Evolutionary conservation across 2,888 invertebrate genomes (phyloP).

Genomic region (Ochropacha duplaris): DNA sequence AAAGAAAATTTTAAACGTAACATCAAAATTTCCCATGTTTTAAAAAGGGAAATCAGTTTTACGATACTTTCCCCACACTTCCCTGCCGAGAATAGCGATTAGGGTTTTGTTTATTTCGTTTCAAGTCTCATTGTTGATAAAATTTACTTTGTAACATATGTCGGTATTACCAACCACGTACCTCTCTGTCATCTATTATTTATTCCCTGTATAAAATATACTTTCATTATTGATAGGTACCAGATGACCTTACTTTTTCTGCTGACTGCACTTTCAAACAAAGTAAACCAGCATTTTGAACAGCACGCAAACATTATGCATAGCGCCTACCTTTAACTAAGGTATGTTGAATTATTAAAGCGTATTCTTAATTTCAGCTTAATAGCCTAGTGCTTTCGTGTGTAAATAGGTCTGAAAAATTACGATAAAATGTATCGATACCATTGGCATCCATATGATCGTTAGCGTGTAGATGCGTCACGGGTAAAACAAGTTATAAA

Average conservation of each 20-base stretch:
- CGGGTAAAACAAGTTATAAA: neutral
- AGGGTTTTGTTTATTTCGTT: neutral
- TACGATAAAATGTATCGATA: neutral
- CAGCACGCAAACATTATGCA: slow-evolving; percentile 59
- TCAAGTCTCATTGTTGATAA: neutral
- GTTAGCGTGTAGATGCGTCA: neutral
- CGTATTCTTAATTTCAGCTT: too few species aligned
- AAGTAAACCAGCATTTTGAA: slow-evolving; percentile 59
- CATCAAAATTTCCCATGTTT: too few species aligned
- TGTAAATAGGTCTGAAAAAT: neutral
- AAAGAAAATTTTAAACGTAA: too few species aligned
- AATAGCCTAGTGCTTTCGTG: neutral
- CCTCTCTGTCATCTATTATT: neutral
- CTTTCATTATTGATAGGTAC: neutral
- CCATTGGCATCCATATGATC: neutral
- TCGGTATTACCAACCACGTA: too few species aligned
- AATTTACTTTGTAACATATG: too few species aligned
- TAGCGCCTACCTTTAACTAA: slow-evolving; percentile 28
- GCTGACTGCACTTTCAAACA: slow-evolving; percentile 48
- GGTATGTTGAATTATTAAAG: slow-evolving; percentile 15
- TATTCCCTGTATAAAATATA: neutral
- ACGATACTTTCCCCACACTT: neutral
- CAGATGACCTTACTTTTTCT: slow-evolving; percentile 24
- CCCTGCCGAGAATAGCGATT: too few species aligned
- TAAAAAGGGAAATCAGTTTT: too few species aligned